A percentile compares a stretch with the other conserved stretches of the same genome.
phyloP scores from a whole-genome alignment of 2,888 invertebrate genomes.

The Parnassius glacialis region DNA sequence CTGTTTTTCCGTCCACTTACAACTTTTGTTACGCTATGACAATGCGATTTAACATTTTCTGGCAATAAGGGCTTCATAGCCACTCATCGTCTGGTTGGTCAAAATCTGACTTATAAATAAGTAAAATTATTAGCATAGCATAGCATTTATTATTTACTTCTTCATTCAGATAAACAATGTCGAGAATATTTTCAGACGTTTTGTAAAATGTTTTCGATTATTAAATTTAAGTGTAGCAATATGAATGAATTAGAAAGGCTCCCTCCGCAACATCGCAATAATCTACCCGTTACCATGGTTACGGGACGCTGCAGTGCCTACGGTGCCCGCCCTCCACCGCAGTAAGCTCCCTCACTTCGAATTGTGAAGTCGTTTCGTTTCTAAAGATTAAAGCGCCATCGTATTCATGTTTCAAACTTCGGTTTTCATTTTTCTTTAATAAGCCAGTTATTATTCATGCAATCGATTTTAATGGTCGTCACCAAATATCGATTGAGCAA shows the following conservation, averaged over 20 bases:
- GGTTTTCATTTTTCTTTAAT: background rate
- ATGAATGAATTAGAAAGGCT: constrained; percentile 25
- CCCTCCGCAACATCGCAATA: constrained; percentile 49
- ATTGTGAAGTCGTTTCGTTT: constrained; percentile 42
- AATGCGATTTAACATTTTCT: too few relatives aligned
- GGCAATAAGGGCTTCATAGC: too few relatives aligned
- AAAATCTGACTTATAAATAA: too few relatives aligned
- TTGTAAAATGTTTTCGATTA: constrained; percentile 13
- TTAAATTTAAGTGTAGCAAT: constrained; percentile 20
- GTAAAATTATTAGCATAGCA: too few relatives aligned
- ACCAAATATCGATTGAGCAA: background rate
- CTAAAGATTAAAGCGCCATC: constrained; percentile 1
- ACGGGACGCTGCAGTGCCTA: constrained; percentile 75
- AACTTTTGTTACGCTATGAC: too few relatives aligned
- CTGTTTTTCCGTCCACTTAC: too few relatives aligned
- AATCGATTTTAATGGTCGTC: background rate
- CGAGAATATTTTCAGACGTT: constrained; percentile 3
- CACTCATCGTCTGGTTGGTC: too few relatives aligned
- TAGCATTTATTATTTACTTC: too few relatives aligned
- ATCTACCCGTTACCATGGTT: constrained; percentile 60
- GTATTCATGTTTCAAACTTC: constrained; percentile 10
- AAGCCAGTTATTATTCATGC: background rate
- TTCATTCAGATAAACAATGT: constrained; percentile 1
- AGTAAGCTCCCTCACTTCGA: constrained; percentile 57
- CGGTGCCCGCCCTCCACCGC: constrained; percentile 68